These are phyloP conservation scores for Cepaea nemoralis DNA, from an alignment of 1,140 invertebrate genomes.

Conservation along the genomic window DNA sequence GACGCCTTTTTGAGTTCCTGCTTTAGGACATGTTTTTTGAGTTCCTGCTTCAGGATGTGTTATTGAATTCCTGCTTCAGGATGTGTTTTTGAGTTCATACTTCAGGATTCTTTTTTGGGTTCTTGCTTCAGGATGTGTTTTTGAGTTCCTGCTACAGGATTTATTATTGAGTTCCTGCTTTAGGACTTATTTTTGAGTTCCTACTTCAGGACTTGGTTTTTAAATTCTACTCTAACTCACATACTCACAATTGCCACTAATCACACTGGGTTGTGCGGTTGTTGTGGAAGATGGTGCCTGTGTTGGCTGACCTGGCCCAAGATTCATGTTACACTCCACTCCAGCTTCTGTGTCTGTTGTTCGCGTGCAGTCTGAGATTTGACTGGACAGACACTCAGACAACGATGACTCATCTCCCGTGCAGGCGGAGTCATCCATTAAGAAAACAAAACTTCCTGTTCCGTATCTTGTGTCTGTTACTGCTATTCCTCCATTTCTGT, in stretches of 20 bases:
- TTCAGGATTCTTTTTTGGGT: too few species aligned
- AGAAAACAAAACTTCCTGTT: conserved; percentile 70
- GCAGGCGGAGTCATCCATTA: conserved; percentile 92
- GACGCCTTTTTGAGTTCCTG: too few species aligned
- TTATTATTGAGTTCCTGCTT: too few species aligned
- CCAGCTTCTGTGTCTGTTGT: conserved; percentile 84
- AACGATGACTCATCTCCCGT: conserved; percentile 83
- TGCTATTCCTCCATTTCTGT: conserved; percentile 44
- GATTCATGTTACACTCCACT: conserved; percentile 32
- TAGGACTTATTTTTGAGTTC: too few species aligned
- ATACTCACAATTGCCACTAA: conserved; percentile 48
- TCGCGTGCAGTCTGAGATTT: conserved; percentile 82
- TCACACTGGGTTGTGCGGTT: conserved; percentile 34
- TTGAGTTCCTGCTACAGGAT: too few species aligned
- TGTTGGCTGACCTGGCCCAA: conserved; percentile 4
- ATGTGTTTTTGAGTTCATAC: too few species aligned
- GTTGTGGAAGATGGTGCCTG: conserved; percentile 49
- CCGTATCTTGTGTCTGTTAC: conserved; percentile 42
- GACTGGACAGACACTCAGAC: conserved; percentile 83
- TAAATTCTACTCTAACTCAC: too few species aligned
- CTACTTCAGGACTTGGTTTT: too few species aligned
- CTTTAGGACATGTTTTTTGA: too few species aligned
- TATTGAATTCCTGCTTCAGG: too few species aligned
- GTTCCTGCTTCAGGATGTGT: too few species aligned
- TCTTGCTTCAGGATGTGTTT: too few species aligned